Base-by-base conservation (phyloP, 2,888 invertebrate genomes). In the Trilocha varians region DNA sequence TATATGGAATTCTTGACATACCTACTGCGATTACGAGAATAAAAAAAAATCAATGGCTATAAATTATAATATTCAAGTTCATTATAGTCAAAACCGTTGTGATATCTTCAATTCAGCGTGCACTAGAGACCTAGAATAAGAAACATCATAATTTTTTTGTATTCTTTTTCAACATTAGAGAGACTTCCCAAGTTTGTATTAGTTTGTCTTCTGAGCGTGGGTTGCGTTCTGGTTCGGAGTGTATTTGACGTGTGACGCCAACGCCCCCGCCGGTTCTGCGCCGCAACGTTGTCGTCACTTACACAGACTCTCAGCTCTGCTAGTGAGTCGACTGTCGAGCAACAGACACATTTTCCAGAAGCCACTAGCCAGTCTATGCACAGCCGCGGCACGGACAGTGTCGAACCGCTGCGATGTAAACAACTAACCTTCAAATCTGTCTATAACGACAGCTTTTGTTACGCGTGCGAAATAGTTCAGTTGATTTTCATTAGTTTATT, bases 321-420 rank as follows among this genome's bases (percentile, higher is more conserved):
- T 49, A 50, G 47, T 33, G 49, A 47, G 43, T 36, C 47, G 46
- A 43, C 48, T 48, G 44, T 44, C 48, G 32, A 46, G 48, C 41
- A 45, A 45, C 47, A 41, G 56, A 11, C 8, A 18, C 5, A 5
- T 4, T 18, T n/a, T n/a, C n/a, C n/a, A n/a, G 18, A 18, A 11
- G 11, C 8, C 2, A 11, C 5, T 53, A 68, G 67, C 59, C 75
- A 84, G 84, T 84, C 82, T 78, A 62, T 74, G 78, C 77, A 72
- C 82, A 65, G 72, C 72, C 78, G 79, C 82, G 82, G 78, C 82
- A 78, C 83, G 69, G 71, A 75, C 74, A 72, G 82, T 79, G 78
- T 80, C 75, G 74, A 72, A 58, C 80, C 83, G 85, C 60, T 85
- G 85, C 79, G 72, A 85, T 85, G 85, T 85, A 80, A 85, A 83